Evolutionary conservation across 2,113 vertebrate species (phyloP).

Genomic region (Colossoma macropomum): DNA sequence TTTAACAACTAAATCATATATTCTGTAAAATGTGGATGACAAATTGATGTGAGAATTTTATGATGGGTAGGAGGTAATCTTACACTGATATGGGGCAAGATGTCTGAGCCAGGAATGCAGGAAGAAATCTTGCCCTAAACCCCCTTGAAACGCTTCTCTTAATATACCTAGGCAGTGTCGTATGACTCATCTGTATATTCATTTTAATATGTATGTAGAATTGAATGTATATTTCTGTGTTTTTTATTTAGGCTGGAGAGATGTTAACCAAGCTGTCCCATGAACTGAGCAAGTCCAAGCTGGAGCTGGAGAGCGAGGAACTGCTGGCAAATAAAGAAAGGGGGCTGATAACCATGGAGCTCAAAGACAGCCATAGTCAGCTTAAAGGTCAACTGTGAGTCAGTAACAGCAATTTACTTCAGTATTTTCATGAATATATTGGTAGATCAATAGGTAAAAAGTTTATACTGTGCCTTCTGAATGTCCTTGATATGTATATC

Average conservation of each 20-base stretch:
- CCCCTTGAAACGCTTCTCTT: not conserved
- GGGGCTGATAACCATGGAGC: constrained; percentile 32
- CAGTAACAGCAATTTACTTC: not conserved
- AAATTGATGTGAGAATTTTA: too few relatives aligned
- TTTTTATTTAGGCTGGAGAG: constrained; percentile 63
- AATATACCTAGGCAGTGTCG: not conserved
- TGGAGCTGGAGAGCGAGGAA: constrained; percentile 42
- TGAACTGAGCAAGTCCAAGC: constrained; percentile 58
- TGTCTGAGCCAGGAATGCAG: too few relatives aligned
- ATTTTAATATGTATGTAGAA: too few relatives aligned
- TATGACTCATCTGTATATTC: too few relatives aligned
- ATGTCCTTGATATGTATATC: not conserved
- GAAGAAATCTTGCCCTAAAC: too few relatives aligned
- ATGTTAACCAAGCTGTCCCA: constrained; percentile 33
- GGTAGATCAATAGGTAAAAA: not conserved
- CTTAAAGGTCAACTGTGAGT: constrained; percentile 69
- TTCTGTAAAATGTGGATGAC: too few relatives aligned
- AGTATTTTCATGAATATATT: not conserved
- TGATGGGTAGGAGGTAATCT: too few relatives aligned
- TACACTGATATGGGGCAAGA: too few relatives aligned
- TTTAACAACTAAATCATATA: too few relatives aligned
- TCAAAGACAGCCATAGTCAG: constrained; percentile 43
- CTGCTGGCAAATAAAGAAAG: constrained; percentile 55
- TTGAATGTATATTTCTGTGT: not conserved
- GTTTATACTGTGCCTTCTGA: not conserved